These are phyloP conservation scores for Eupeodes corollae DNA, from an alignment of 1,140 invertebrate genomes.

Conservation along the genomic window DNA sequence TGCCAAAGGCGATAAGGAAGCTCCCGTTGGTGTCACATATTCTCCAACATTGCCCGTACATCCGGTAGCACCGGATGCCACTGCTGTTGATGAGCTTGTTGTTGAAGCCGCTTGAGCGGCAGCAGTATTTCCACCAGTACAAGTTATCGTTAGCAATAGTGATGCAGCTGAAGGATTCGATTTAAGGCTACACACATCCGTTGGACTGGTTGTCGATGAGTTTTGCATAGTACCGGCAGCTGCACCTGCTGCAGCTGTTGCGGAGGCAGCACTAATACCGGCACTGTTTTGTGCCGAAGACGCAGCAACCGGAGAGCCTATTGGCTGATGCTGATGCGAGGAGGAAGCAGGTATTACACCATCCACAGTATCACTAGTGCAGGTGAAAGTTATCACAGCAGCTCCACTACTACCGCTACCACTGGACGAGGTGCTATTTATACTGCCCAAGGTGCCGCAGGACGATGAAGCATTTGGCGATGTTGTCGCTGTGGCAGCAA, in stretches of 20 bases:
- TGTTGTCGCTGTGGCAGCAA: constrained; percentile 9
- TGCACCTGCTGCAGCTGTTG: neutral
- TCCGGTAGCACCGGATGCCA: neutral
- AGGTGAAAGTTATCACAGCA: constrained; percentile 28
- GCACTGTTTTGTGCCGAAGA: constrained; percentile 13
- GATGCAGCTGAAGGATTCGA: constrained; percentile 36
- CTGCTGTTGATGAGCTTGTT: constrained; percentile 16
- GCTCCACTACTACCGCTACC: constrained; percentile 20
- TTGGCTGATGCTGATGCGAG: constrained; percentile 1
- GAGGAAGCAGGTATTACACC: constrained; percentile 1
- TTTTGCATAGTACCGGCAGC: constrained; percentile 18
- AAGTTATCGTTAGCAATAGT: constrained; percentile 17
- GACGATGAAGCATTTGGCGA: constrained; percentile 15
- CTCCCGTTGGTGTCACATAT: constrained; percentile 10
- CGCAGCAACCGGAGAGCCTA: constrained; percentile 5
- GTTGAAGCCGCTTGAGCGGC: constrained; percentile 25
- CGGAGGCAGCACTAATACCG: constrained; percentile 18
- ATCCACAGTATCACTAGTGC: constrained; percentile 17
- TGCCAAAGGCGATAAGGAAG: constrained; percentile 32
- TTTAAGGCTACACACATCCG: constrained; percentile 34
- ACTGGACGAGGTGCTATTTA: constrained; percentile 28
- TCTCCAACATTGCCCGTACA: neutral
- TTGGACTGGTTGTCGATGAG: constrained; percentile 33
- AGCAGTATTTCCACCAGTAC: constrained; percentile 21
- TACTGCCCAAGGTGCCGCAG: constrained; percentile 27